Base-by-base conservation (phyloP, 2,113 vertebrate genomes). In the Sclerurus mexicanus region DNA sequence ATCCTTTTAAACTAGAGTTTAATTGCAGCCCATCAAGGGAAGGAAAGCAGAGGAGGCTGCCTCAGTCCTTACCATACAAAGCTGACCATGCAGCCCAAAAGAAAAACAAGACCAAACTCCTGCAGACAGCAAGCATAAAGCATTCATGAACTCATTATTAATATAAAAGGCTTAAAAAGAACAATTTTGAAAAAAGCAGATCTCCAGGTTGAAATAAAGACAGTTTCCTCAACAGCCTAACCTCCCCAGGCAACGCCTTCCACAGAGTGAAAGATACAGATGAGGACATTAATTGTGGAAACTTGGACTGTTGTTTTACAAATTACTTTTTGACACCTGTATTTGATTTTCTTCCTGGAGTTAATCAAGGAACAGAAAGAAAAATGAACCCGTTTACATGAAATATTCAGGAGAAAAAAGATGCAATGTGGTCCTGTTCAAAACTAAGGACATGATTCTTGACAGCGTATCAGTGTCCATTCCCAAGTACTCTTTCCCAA, bases 1-100 rank as follows among this genome's bases (percentile, higher is more conserved):
- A 39, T 35, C 79, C 53, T 83, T 89, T 75, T 62, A 93, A 87
- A 25, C 49, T 35, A 60, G 59, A 63, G 44, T 95, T 93, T 92
- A 93, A 96, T 91, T 92, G 90, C 81, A 95, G 77, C 46, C 78
- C 50, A 42, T 46, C 35, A 69, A n/a, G n/a, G 37, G 56, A 93
- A 86, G 40, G 77, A 89, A 95, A 92, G 90, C 10, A 63, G 83
- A 89, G 80, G 53, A 42, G 44, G 47, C 40, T 55, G 27, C 16
- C 42, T 83, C 66, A 79, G 55, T 73, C 56, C 37, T 82, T 77
- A 72, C 33, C 40, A 46, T 33, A 37, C 4, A 22, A 75, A 60
- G 22, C 0, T 83, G 85, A 76, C 33, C 53, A 73, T 40, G 64
- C 5, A 67, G 46, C 8, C 21, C 47, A 82, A 66, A 14, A 71